Base-by-base conservation (phyloP, 1,140 invertebrate species). In the Proctacanthus coquilletti region DNA sequence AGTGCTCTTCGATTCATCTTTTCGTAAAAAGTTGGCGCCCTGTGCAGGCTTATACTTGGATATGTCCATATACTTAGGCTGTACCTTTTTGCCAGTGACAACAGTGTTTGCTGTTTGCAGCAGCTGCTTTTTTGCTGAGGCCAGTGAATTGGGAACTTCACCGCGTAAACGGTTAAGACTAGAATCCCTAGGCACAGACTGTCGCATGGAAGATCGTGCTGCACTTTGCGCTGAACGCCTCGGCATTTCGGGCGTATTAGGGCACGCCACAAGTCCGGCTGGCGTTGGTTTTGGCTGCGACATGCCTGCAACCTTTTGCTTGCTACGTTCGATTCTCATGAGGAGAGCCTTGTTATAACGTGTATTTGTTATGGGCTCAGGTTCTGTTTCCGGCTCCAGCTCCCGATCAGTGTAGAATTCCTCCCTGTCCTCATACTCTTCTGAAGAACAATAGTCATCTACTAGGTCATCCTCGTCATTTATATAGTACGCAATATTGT, bases 1-100 rank as follows among this genome's bases (percentile, higher is more conserved):
- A 15, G 70, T 71, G 15, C 68, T 71, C 58, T 70, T 71, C 39
- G 66, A 63, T 40, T 69, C 68, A 43, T 72, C 70, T 15, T 68
- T 50, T 18, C 66, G 52, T 18, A 72, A 51, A 58, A 71, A 72
- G 36, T 51, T 67, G 42, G 65, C 66, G 0, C 49, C 51, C 19
- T 63, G 57, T 3, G 62, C 61, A 23, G 49, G 57, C 51, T 70
- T 71, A 48, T 69, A 72, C 45, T 69, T 69, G 29, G 68, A 71
- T 39, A 72, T 72, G 50, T 72, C 69, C 21, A 71, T 45, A 42
- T 72, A 71, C 19, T 68, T 60, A 9, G 57, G 55, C 32, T 54
- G 52, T 25, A 58, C 55, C 0, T 50, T 48, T 32, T 38, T 30
- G 19, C n/a, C 34, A 29, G 11, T 23, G 10, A 29, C 33, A 27